A percentile compares a stretch with the other conserved stretches of the same genome.
These are phyloP conservation scores for Sander vitreus DNA, from an alignment of 2,113 vertebrate genomes.

Conservation along the genomic window DNA sequence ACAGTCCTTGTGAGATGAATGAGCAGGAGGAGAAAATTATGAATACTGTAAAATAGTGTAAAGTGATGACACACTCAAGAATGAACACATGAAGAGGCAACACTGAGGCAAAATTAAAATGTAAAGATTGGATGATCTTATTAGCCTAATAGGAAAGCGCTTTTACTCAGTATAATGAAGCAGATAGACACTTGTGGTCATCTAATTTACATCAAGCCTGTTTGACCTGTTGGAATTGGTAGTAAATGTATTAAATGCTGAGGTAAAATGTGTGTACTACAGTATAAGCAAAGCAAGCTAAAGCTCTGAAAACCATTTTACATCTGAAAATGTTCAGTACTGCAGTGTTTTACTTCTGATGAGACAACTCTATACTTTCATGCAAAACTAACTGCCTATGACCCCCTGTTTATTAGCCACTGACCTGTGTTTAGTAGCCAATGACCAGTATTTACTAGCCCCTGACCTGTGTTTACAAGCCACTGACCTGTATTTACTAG, in stretches of 20 bases:
- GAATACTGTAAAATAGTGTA: not conserved
- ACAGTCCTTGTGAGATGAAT: conserved; percentile 25
- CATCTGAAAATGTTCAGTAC: too few relatives aligned
- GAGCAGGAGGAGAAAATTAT: conserved; percentile 1
- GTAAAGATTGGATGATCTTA: not conserved
- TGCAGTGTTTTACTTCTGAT: too few relatives aligned
- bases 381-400: not conserved
- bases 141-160: not conserved
- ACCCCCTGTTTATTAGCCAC: not conserved
- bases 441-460: not conserved
- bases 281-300: not conserved
- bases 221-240: not conserved
- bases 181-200: not conserved
- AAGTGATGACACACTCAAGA: conserved; percentile 17
- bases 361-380: too few relatives aligned
- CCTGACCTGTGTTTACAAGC: not conserved
- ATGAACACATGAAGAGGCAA: not conserved
- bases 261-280: not conserved
- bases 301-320: not conserved
- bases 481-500: not conserved
- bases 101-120: not conserved
- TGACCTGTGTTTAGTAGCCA: not conserved
- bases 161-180: not conserved
- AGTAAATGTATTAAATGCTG: not conserved
- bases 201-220: not conserved